These are phyloP conservation scores for Baryphthengus martii DNA, from an alignment of 2,113 vertebrate genomes.

Conservation along the genomic window DNA sequence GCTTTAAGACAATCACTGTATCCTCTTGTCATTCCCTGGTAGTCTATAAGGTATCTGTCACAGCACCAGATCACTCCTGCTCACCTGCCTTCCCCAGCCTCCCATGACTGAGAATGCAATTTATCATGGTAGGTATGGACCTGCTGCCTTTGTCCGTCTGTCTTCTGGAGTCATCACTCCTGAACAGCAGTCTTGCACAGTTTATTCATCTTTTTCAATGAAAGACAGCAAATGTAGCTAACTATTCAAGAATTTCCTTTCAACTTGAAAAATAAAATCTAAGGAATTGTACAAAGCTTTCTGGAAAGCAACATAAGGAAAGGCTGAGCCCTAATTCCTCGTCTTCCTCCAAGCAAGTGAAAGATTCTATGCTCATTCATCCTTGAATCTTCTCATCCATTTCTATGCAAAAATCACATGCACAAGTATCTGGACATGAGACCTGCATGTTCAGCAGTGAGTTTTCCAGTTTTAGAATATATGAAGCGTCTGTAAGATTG, in stretches of 20 bases:
- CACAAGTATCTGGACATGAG: background rate
- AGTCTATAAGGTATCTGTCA: slow-evolving; percentile 71
- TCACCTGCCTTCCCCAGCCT: background rate
- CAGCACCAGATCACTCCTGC: background rate
- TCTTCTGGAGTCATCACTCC: background rate
- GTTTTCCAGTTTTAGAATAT: background rate
- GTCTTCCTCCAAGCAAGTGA: background rate
- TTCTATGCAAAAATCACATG: background rate
- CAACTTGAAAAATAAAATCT: background rate
- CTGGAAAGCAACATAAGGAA: background rate
- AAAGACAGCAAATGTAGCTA: background rate
- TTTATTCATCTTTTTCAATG: background rate
- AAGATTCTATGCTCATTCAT: background rate
- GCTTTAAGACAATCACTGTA: slow-evolving; percentile 82
- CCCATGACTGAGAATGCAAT: background rate
- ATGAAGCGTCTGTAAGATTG: background rate
- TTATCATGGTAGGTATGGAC: background rate
- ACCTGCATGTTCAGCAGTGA: background rate
- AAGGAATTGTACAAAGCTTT: background rate
- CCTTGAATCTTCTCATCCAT: background rate
- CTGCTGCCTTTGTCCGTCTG: background rate
- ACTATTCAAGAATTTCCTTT: background rate
- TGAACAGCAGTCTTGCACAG: background rate
- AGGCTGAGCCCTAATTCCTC: background rate
- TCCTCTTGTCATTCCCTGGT: slow-evolving; percentile 83